These are phyloP conservation scores for Astreopora myriophthalma DNA, from an alignment of 64 coral and sea anemone genomes.

Conservation along the genomic window DNA sequence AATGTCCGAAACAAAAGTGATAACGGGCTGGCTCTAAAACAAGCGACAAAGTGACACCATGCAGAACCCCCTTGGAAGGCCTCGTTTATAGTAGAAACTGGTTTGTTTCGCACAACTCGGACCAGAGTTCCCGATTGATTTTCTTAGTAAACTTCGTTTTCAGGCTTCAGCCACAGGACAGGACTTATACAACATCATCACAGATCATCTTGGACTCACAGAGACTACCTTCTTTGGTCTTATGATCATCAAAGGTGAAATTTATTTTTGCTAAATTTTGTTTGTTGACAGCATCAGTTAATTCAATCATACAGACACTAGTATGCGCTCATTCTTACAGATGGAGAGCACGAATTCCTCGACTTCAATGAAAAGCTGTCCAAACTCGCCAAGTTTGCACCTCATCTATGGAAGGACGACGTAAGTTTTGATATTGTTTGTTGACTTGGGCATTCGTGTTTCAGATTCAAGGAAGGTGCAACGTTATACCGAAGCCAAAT, in stretches of 20 bases:
- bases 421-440: constrained; percentile 18
- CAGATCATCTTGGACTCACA: constrained; percentile 87
- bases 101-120: too few species aligned
- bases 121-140: too few species aligned
- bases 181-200: constrained; percentile 86
- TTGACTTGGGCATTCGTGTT: too few species aligned
- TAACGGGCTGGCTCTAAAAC: too few species aligned
- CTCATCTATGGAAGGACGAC: constrained; percentile 96
- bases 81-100: too few species aligned
- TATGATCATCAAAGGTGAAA: constrained; percentile 98
- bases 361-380: constrained; percentile 94
- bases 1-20: too few species aligned
- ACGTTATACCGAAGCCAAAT: too few species aligned
- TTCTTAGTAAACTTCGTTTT: not conserved
- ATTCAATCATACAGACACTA: not conserved
- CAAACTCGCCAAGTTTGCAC: constrained; percentile 94
- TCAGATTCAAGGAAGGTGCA: too few species aligned
- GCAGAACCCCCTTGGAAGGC: too few species aligned
- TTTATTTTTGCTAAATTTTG: too few species aligned
- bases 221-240: constrained; percentile 95
- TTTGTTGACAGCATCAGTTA: too few species aligned
- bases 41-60: too few species aligned
- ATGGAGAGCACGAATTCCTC: constrained; percentile 97
- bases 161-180: constrained; percentile 87
- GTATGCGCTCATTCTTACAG: constrained; percentile 45